Percentiles rank a stretch among this genome's conserved stretches.
Evolutionary conservation across 2,797 vertebrate genomes (phyloP).

Genomic region (Carduelis carduelis): DNA sequence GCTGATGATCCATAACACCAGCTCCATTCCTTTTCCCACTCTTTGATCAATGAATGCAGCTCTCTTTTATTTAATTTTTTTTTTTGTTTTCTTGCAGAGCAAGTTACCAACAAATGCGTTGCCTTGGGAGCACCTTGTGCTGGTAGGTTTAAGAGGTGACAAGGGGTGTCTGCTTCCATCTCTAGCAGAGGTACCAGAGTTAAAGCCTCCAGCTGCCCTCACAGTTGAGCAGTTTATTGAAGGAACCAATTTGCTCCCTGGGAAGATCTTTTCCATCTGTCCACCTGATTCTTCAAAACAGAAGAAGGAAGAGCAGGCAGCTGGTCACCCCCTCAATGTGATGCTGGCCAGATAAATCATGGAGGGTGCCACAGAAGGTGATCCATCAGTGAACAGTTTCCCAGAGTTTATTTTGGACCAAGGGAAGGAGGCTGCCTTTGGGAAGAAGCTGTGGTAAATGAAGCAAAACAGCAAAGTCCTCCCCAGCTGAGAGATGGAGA

Average conservation of each 20-base stretch:
- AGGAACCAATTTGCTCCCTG: neutral
- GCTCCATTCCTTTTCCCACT: neutral
- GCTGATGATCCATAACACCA: neutral
- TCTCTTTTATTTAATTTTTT: neutral
- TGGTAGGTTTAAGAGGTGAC: neutral
- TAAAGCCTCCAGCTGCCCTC: neutral
- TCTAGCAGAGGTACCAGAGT: neutral
- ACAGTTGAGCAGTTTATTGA: neutral
- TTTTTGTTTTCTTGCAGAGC: neutral
- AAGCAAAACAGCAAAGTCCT: neutral
- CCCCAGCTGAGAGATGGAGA: neutral
- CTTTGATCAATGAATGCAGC: neutral
- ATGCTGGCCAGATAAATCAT: neutral
- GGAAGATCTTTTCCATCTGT: conserved; percentile 10
- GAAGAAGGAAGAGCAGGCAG: neutral
- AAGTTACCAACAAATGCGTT: neutral
- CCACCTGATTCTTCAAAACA: neutral
- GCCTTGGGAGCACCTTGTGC: neutral
- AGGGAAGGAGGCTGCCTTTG: neutral
- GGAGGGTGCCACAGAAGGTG: rapidly evolving
- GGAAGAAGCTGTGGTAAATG: conserved; percentile 25
- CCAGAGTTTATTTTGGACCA: conserved; percentile 20
- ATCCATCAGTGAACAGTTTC: neutral
- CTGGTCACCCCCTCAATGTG: neutral
- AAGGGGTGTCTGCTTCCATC: neutral